Conservation (phyloP, 64 coral and sea anemone genomes). For the Astreopora myriophthalma region DNA sequence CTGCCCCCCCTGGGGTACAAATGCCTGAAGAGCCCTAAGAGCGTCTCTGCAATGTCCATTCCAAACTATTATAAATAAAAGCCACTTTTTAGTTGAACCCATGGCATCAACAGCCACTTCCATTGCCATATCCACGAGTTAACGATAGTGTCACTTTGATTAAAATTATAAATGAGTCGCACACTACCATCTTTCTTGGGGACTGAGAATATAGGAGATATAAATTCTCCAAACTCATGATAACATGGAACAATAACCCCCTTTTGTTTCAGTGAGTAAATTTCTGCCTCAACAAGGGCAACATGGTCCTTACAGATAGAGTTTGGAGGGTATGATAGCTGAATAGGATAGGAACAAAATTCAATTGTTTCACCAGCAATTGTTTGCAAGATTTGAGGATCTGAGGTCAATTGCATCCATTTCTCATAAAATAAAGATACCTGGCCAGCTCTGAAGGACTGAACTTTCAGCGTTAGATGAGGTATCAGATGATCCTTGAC, state of each 20-base stretch:
- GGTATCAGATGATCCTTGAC: background rate
- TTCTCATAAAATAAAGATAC: too few relatives aligned
- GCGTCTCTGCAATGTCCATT: too few relatives aligned
- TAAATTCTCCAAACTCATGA: background rate
- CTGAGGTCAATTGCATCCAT: background rate
- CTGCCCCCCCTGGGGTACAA: too few relatives aligned
- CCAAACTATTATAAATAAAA: too few relatives aligned
- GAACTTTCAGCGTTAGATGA: too few relatives aligned
- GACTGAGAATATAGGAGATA: background rate
- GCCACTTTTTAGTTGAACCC: too few relatives aligned
- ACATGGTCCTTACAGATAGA: background rate
- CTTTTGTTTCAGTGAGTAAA: background rate
- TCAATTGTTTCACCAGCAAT: background rate
- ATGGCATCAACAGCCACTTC: too few relatives aligned
- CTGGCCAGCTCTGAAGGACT: too few relatives aligned
- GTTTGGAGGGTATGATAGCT: background rate
- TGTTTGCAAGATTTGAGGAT: background rate
- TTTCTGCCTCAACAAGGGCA: background rate
- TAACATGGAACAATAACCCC: background rate
- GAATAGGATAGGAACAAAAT: too few relatives aligned
- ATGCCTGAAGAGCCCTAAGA: too few relatives aligned
- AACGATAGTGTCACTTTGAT: too few relatives aligned
- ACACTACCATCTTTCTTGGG: background rate
- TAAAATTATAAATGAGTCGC: constrained; percentile 10
- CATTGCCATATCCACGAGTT: too few relatives aligned